Conservation (phyloP, 1,140 invertebrate genomes). For the Drosophila serrata region DNA sequence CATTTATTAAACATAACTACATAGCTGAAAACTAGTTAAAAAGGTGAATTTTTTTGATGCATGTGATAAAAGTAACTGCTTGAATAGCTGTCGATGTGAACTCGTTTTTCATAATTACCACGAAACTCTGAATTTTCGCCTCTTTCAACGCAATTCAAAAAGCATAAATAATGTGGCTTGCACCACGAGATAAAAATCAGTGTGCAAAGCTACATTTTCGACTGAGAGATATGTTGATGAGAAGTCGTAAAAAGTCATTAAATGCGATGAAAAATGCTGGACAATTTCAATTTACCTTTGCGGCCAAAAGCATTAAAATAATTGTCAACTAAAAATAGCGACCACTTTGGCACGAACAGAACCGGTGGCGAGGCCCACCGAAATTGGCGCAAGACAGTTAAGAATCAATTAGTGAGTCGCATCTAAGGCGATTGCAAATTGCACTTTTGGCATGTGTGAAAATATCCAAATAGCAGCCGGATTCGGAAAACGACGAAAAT, state of each 20-base stretch:
- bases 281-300: constrained; percentile 30
- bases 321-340: constrained; percentile 28
- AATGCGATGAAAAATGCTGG: constrained; percentile 10
- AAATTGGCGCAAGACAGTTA: constrained; percentile 54
- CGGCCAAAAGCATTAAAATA: constrained; percentile 28
- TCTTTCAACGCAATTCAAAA: background rate
- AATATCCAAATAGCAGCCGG: constrained; percentile 55
- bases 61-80: constrained; percentile 2
- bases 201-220: constrained; percentile 1
- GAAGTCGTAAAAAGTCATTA: constrained; percentile 4
- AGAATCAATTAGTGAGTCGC: constrained; percentile 75
- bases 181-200: constrained; percentile 22
- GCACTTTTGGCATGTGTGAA: constrained; percentile 62
- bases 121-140: constrained; percentile 10
- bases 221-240: constrained; percentile 22
- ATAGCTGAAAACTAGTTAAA: background rate
- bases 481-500: constrained; percentile 36
- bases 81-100: constrained; percentile 16
- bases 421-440: constrained; percentile 67
- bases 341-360: constrained; percentile 9
- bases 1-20: background rate
- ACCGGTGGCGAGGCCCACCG: constrained; percentile 22
- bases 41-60: background rate
- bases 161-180: constrained; percentile 9
- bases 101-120: constrained; percentile 28